Conservation (phyloP, 2,113 vertebrate genomes). For the Montifringilla adamsi region DNA sequence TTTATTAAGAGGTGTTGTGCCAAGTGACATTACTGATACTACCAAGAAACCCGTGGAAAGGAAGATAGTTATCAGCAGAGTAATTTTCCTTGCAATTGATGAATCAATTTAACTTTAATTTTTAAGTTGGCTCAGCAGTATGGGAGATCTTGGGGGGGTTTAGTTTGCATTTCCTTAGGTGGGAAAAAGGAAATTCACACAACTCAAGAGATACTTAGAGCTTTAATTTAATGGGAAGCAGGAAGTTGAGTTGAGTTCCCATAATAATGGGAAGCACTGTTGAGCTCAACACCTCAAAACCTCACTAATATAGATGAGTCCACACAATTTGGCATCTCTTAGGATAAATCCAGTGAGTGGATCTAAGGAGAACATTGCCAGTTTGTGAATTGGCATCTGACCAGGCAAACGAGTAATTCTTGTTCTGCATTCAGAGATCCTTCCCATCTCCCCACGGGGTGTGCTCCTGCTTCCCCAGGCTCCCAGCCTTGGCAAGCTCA, state of each 20-base stretch:
- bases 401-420: neutral
- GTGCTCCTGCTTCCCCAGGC: neutral
- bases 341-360: fast-evolving
- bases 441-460: fast-evolving
- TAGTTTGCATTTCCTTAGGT: neutral
- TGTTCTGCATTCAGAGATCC: neutral
- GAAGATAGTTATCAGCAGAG: neutral
- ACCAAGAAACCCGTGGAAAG: neutral
- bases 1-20: neutral
- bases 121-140: neutral
- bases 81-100: neutral
- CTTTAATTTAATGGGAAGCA: neutral
- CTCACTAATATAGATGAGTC: neutral
- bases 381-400: neutral
- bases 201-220: neutral
- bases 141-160: neutral
- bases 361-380: neutral
- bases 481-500: neutral
- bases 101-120: neutral
- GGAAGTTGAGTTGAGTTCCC: neutral
- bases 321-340: neutral
- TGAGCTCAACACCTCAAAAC: neutral
- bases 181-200: neutral
- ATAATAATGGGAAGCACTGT: neutral
- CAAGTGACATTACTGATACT: neutral